These are phyloP conservation scores for Stomatorhinus walkeri DNA, from an alignment of 2,797 vertebrate genomes.

Conservation along the genomic window DNA sequence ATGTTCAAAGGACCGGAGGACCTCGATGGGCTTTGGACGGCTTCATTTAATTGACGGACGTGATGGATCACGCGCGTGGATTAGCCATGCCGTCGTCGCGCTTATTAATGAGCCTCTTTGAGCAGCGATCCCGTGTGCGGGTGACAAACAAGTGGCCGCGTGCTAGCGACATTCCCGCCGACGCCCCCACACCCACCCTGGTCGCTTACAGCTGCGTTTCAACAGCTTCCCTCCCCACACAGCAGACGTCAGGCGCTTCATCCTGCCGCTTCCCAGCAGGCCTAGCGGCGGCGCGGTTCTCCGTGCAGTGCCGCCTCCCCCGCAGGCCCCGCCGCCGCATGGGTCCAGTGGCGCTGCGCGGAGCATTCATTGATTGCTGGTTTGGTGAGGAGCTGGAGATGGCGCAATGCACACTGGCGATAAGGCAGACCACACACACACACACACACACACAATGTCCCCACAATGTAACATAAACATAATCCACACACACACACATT, in stretches of 20 bases:
- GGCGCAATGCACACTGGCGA: background rate
- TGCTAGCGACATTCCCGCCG: background rate
- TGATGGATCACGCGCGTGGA: background rate
- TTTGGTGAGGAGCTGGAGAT: slow-evolving; percentile 13
- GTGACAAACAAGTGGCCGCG: background rate
- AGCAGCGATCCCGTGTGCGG: background rate
- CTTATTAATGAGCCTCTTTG: background rate
- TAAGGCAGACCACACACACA: background rate
- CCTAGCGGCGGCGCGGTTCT: background rate
- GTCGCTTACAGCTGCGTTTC: background rate
- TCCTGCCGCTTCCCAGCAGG: background rate
- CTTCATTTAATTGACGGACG: background rate
- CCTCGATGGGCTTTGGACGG: background rate
- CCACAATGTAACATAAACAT: background rate
- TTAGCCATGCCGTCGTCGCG: background rate
- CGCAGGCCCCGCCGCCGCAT: background rate
- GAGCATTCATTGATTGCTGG: slow-evolving; percentile 18
- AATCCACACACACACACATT: background rate
- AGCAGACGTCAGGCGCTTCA: background rate
- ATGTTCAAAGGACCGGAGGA: background rate
- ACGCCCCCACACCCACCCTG: background rate
- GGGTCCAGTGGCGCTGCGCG: background rate
- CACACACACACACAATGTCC: background rate
- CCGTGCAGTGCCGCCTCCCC: background rate
- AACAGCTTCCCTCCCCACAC: background rate